Conservation (phyloP, 2,797 vertebrate genomes). For the Delichon dasypus region DNA sequence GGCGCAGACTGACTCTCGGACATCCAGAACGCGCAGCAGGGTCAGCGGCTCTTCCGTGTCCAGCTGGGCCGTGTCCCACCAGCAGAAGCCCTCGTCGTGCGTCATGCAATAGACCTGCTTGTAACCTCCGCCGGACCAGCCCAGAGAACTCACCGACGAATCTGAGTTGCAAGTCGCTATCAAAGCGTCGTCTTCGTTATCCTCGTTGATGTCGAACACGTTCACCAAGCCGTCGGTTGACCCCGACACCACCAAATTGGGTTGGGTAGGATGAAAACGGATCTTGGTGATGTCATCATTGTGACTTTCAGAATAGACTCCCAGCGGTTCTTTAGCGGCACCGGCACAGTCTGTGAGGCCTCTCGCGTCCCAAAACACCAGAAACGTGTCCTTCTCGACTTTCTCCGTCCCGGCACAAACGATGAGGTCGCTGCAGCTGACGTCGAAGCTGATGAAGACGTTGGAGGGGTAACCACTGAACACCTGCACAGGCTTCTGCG, state of each 20-base stretch:
- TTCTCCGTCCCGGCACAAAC: conserved; percentile 92
- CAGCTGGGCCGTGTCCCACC: conserved; percentile 87
- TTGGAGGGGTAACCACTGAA: conserved; percentile 83
- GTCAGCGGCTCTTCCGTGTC: conserved; percentile 84
- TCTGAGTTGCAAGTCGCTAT: conserved; percentile 87
- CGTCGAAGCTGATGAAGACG: conserved; percentile 84
- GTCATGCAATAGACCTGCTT: conserved; percentile 78
- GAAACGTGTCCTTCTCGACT: conserved; percentile 80
- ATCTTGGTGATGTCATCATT: conserved; percentile 92
- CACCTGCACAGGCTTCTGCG: conserved; percentile 70
- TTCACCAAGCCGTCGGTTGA: conserved; percentile 93
- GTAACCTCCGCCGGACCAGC: conserved; percentile 81
- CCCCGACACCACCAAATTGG: conserved; percentile 83
- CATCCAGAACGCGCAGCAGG: conserved; percentile 77
- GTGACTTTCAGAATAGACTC: conserved; percentile 92
- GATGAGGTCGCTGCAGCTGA: conserved; percentile 82
- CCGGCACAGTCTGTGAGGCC: conserved; percentile 49
- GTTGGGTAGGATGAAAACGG: conserved; percentile 85
- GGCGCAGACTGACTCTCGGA: conserved; percentile 64
- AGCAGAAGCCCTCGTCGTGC: conserved; percentile 89
- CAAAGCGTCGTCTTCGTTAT: conserved; percentile 88
- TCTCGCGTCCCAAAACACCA: conserved; percentile 93
- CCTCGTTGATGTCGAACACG: conserved; percentile 86
- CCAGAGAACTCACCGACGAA: conserved; percentile 83
- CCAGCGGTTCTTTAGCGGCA: conserved; percentile 74